Conservation (phyloP, 2,113 vertebrate species). For the Malurus alboscapulatus region DNA sequence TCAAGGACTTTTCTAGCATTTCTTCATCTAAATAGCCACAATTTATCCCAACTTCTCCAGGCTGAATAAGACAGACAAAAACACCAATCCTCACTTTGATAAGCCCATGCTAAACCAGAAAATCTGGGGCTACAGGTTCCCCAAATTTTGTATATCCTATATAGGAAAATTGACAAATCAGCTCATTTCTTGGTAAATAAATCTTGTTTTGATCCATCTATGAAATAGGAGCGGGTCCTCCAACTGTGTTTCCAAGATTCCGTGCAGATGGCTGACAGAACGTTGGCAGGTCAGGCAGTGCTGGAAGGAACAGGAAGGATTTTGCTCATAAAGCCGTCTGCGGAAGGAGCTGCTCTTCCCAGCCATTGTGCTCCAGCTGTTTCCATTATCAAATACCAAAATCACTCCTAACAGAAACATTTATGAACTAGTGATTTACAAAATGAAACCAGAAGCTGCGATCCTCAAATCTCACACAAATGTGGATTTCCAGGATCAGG, state of each 20-base stretch:
- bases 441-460: not conserved
- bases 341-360: not conserved
- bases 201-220: not conserved
- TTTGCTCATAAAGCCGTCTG: not conserved
- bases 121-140: not conserved
- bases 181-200: not conserved
- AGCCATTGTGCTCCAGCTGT: not conserved
- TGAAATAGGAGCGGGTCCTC: not conserved
- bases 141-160: not conserved
- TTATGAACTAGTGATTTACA: not conserved
- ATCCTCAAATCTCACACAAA: not conserved
- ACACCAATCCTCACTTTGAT: not conserved
- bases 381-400: not conserved
- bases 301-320: not conserved
- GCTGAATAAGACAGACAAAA: not conserved
- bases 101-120: not conserved
- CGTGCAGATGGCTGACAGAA: not conserved
- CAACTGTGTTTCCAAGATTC: not conserved
- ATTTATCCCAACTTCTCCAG: not conserved
- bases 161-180: not conserved
- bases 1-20: slow-evolving; percentile 37
- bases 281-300: not conserved
- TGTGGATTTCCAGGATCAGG: fast-evolving
- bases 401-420: not conserved
- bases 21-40: not conserved